These are phyloP conservation scores for Sander lucioperca DNA, from an alignment of 2,113 vertebrate genomes.

Conservation along the genomic window DNA sequence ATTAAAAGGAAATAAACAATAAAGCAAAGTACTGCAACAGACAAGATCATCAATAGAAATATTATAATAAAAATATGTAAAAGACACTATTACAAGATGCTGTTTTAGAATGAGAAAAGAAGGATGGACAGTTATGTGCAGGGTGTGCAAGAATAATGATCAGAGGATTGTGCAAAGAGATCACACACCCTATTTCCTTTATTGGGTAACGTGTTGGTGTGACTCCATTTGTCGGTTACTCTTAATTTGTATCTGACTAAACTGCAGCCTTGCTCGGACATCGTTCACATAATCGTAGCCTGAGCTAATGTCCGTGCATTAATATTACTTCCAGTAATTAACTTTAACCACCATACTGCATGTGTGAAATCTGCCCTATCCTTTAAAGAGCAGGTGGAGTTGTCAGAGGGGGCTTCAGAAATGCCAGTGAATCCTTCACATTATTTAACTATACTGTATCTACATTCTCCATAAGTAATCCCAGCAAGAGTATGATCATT, in stretches of 20 bases:
- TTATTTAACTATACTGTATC: neutral
- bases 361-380: neutral
- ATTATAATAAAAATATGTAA: too few species aligned
- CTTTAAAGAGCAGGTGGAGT: neutral
- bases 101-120: too few species aligned
- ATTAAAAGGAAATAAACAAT: too few species aligned
- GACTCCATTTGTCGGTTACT: neutral
- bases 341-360: neutral
- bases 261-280: neutral
- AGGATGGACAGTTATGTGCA: too few species aligned
- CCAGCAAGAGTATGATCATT: neutral
- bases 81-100: too few species aligned
- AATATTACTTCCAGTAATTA: conserved; percentile 1
- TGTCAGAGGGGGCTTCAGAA: neutral
- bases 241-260: neutral
- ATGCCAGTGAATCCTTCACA: neutral
- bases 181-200: too few species aligned
- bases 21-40: too few species aligned
- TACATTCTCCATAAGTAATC: neutral
- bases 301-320: neutral
- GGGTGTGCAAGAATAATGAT: too few species aligned
- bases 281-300: neutral
- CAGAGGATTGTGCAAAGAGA: too few species aligned
- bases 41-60: too few species aligned
- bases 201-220: neutral